These are phyloP conservation scores for Apodemia zela DNA, from an alignment of 2,888 invertebrate genomes.

Conservation along the genomic window DNA sequence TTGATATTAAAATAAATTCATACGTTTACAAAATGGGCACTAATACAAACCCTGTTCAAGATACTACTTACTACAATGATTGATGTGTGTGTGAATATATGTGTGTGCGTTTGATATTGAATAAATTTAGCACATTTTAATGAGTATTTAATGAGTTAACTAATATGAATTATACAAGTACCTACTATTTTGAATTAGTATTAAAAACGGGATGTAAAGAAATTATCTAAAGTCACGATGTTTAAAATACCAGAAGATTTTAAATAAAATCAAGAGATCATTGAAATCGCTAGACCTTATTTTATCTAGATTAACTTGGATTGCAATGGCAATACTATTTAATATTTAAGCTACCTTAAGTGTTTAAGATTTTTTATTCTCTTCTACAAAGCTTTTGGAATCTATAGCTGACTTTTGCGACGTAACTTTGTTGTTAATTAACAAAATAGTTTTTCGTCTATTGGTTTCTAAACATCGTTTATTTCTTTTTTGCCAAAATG, in stretches of 20 bases:
- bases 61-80: slow-evolving; percentile 30
- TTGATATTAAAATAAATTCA: slow-evolving; percentile 22
- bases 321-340: not conserved
- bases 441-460: slow-evolving; percentile 72
- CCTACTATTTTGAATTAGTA: slow-evolving; percentile 25
- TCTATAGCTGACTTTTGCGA: slow-evolving; percentile 45
- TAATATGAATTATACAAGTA: slow-evolving; percentile 15
- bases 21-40: slow-evolving; percentile 28
- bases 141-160: slow-evolving; percentile 21
- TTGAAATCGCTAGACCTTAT: slow-evolving; percentile 45
- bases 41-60: slow-evolving; percentile 34
- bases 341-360: not conserved
- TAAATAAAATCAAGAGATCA: slow-evolving; percentile 45
- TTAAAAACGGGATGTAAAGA: slow-evolving; percentile 19
- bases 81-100: slow-evolving; percentile 2
- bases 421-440: slow-evolving; percentile 73
- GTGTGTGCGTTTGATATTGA: slow-evolving; percentile 14
- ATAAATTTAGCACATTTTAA: slow-evolving; percentile 22
- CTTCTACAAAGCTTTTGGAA: slow-evolving; percentile 33
- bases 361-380: slow-evolving; percentile 25
- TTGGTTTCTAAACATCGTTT: slow-evolving; percentile 68
- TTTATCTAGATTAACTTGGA: slow-evolving; percentile 33
- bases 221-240: slow-evolving; percentile 20
- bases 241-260: slow-evolving; percentile 28
- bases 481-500: slow-evolving; percentile 70